A percentile compares a stretch with the other conserved stretches of the same genome.
Evolutionary conservation across 2,113 vertebrate species (phyloP).

Genomic region (Nipponia nippon): DNA sequence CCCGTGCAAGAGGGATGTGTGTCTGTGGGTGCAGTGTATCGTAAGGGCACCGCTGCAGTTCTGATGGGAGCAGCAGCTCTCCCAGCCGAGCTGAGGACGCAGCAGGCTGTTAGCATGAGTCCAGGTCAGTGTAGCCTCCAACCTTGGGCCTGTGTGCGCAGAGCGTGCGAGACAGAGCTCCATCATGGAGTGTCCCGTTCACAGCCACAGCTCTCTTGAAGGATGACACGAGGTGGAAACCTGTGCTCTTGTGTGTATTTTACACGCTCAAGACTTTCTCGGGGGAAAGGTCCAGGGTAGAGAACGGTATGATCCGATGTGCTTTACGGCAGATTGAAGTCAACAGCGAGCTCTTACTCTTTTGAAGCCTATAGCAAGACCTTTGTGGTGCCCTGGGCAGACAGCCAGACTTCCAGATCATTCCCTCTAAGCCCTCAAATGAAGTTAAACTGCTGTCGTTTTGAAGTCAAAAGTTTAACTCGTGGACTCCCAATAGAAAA

Average conservation of each 20-base stretch:
- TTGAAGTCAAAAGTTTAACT: neutral
- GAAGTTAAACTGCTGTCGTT: neutral
- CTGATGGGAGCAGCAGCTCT: neutral
- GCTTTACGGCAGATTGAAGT: neutral
- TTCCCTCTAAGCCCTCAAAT: neutral
- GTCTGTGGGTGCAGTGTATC: neutral
- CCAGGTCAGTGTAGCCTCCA: neutral
- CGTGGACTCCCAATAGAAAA: neutral
- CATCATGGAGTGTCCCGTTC: neutral
- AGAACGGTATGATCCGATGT: rapidly evolving
- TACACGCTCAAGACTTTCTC: neutral
- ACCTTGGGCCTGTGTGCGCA: neutral
- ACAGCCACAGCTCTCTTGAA: neutral
- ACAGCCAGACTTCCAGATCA: neutral
- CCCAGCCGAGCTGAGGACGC: neutral
- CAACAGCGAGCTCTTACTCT: neutral
- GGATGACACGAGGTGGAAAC: neutral
- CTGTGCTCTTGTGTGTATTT: neutral
- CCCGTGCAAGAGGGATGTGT: neutral
- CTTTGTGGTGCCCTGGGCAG: neutral
- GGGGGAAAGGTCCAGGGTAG: too few relatives aligned
- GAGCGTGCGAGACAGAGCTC: neutral
- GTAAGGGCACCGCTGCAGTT: neutral
- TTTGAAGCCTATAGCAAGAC: neutral
- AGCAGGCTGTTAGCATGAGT: neutral